A percentile compares a stretch with the other conserved stretches of the same genome.
Conservation (phyloP, 2,113 vertebrate species). For the Phalacrocorax brasilianus region DNA sequence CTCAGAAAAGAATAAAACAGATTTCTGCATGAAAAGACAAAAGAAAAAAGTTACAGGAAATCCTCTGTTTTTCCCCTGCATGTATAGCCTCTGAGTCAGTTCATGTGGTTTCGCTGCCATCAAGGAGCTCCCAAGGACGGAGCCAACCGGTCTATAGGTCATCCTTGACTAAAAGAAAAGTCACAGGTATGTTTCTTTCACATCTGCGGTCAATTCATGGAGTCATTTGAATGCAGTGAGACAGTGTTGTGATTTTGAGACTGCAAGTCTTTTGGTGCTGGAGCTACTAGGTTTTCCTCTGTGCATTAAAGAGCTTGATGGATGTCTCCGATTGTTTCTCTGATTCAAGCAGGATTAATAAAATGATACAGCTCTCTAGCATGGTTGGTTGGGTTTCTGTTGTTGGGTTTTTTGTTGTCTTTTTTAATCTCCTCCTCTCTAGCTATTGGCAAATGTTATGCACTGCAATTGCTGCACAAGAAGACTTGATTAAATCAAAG, state of each 20-base stretch:
- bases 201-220: neutral
- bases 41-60: neutral
- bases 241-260: neutral
- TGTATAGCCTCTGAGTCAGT: slow-evolving; percentile 92
- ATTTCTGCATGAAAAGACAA: neutral
- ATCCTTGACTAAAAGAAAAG: slow-evolving; percentile 79
- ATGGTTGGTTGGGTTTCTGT: neutral
- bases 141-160: slow-evolving; percentile 83
- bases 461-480: neutral
- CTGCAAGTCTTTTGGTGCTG: neutral
- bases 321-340: neutral
- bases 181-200: slow-evolving; percentile 79
- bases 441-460: neutral
- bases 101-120: slow-evolving; percentile 93
- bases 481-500: neutral
- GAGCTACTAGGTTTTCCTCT: neutral
- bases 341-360: neutral
- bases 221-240: neutral
- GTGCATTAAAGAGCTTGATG: neutral
- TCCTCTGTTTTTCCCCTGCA: slow-evolving; percentile 68
- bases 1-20: neutral
- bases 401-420: neutral
- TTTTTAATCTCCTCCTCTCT: neutral
- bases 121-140: slow-evolving; percentile 80
- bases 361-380: neutral